These are phyloP conservation scores for Drosophila multiciliata DNA, from an alignment of 2,888 invertebrate genomes.

Conservation along the genomic window DNA sequence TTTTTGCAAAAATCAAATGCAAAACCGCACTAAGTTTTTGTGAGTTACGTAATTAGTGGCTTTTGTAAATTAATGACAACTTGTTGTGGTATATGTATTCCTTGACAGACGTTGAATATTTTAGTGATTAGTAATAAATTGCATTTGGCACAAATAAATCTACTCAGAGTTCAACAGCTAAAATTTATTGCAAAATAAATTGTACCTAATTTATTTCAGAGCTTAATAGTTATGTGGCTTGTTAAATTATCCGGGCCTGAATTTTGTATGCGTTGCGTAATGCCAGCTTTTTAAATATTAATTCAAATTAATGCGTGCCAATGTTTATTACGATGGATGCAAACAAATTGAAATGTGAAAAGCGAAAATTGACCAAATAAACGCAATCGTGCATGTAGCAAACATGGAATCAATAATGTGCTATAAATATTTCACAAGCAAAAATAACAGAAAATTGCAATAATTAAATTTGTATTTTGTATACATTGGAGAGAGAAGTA, in stretches of 20 bases:
- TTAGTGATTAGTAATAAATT: background rate
- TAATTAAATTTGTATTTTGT: constrained; percentile 59
- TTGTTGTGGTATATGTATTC: background rate
- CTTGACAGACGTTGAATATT: background rate
- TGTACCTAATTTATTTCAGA: background rate
- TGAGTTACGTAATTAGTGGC: constrained; percentile 5
- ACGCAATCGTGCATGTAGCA: background rate
- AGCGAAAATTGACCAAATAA: background rate
- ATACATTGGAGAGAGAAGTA: constrained; percentile 28
- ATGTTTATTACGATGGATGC: constrained; percentile 11
- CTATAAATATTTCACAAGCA: constrained; percentile 22
- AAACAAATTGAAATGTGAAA: constrained; percentile 14
- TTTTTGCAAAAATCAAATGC: background rate
- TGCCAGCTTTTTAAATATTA: constrained; percentile 49
- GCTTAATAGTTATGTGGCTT: constrained; percentile 1
- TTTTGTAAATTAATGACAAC: constrained; percentile 7
- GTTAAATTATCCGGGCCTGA: constrained; percentile 20
- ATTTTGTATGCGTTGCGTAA: constrained; percentile 16
- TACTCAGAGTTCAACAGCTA: background rate
- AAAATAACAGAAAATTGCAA: constrained; percentile 16
- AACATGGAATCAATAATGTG: constrained; percentile 23
- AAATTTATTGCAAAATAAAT: background rate
- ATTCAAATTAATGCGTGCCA: constrained; percentile 48
- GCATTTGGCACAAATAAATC: background rate
- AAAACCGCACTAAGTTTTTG: background rate